Evolutionary conservation across 2,888 invertebrate species (phyloP), one percentile per base, ranked within the genome.

Genomic region (Taenaris catops): DNA sequence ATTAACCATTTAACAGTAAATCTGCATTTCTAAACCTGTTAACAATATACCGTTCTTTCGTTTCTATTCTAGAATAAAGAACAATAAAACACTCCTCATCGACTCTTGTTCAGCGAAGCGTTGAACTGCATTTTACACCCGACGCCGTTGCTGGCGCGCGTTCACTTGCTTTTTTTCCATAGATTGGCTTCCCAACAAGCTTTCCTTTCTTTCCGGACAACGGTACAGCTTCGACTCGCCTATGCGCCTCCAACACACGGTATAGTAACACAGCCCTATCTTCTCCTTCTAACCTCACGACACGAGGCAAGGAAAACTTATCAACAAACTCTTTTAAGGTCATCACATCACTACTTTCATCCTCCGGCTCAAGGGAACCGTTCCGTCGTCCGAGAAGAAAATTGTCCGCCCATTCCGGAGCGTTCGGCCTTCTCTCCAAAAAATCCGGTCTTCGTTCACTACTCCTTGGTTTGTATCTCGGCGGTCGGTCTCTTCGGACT

Each of bases 191-290:
- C 8, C 89, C 89, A 7, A 89, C 88, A 46, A 86, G 58, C 58
- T 89, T 89, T 28, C 88, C 89, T 48, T 89, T 89, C 68, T 88
- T 88, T 36, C 87, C 87, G 4, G 81, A 65, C 44, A 89, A 56
- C 31, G 90, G 89, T 33, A 89, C 89, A 4, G 91, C 91, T 62
- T 91, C 89, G 45, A 91, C 90, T 52, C 91, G 84, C 58, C 90
- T 81, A 53, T 89, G 90, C 41, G 89, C 90, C 53, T 89, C 88
- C 54, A 91, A 75, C 49, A 90, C 90, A 51, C 90, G 80, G 58
- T 90, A 91, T 58, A 91, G 66, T 46, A 91, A 73, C 64, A 91
- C 80, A 35, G 91, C 89, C 59, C 89, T 87, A 40, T 89, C 88
- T 47, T 84, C 80, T 28, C 87, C 87, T 29, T 86, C 89, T 19